Percentiles rank a stretch among this genome's conserved stretches.
Evolutionary conservation across 2,797 vertebrate species (phyloP).

Genomic region (Rallus crepitans): DNA sequence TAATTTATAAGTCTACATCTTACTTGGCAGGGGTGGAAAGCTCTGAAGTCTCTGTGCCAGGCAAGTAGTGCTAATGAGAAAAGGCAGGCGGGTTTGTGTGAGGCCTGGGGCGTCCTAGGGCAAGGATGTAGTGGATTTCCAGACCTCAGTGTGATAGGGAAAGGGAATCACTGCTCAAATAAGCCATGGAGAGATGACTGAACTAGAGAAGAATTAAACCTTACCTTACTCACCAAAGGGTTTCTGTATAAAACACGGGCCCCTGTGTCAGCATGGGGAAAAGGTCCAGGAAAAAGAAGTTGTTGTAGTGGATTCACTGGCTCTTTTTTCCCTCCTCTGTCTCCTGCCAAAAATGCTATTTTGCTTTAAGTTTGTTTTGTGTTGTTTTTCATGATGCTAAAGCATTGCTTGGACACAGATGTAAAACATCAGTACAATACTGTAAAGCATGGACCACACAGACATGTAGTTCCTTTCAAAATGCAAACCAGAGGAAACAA

Average conservation of each 20-base stretch:
- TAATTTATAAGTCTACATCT: background rate
- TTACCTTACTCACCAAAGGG: background rate
- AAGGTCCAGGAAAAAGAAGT: background rate
- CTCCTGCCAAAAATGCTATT: conserved; percentile 46
- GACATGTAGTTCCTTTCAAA: conserved; percentile 9
- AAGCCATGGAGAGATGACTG: background rate
- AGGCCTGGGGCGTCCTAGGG: background rate
- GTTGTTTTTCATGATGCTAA: conserved; percentile 32
- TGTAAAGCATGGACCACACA: conserved; percentile 59
- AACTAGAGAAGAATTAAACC: background rate
- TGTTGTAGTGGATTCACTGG: background rate
- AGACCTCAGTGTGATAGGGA: background rate
- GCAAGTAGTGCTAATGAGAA: background rate
- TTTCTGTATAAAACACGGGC: background rate
- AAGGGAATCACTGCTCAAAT: background rate
- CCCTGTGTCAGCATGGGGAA: background rate
- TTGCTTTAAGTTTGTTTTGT: conserved; percentile 60
- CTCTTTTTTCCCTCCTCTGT: background rate
- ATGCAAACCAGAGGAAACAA: conserved; percentile 24
- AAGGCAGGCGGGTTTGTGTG: background rate
- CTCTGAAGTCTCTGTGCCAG: background rate
- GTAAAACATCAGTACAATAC: background rate
- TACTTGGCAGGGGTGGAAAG: background rate
- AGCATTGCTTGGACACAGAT: conserved; percentile 17
- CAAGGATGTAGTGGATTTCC: background rate